These are phyloP conservation scores for Branchinecta lynchi DNA, from an alignment of 1,140 invertebrate genomes.

Conservation along the genomic window DNA sequence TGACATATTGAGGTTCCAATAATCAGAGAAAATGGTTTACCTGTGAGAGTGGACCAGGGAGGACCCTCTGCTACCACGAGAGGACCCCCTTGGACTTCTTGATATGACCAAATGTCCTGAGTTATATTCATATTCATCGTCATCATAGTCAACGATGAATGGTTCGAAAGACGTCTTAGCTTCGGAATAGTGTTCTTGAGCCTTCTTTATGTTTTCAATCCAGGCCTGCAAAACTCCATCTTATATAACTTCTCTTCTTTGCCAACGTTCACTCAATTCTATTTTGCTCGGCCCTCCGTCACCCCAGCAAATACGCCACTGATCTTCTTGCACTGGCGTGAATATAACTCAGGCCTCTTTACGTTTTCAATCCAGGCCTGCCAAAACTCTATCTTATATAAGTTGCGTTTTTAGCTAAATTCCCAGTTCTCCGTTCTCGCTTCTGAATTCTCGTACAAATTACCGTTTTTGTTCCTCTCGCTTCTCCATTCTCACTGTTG, in stretches of 20 bases:
- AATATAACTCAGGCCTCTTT: slow-evolving; percentile 43
- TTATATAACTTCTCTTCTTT: too few species aligned
- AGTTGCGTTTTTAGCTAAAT: too few species aligned
- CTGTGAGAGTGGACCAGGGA: slow-evolving; percentile 33
- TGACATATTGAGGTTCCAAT: too few species aligned
- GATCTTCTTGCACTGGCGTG: too few species aligned
- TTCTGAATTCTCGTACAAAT: too few species aligned
- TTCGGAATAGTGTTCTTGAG: slow-evolving; percentile 44
- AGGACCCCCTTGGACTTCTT: slow-evolving; percentile 28
- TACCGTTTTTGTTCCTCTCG: too few species aligned
- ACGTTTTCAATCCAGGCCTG: slow-evolving; percentile 47
- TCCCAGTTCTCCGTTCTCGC: too few species aligned
- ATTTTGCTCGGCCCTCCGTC: too few species aligned
- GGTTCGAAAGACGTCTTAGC: slow-evolving; percentile 32
- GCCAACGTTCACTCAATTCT: too few species aligned
- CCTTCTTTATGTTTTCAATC: slow-evolving; percentile 46
- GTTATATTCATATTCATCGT: slow-evolving; percentile 30
- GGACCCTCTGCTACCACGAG: slow-evolving; percentile 28
- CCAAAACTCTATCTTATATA: slow-evolving; percentile 16
- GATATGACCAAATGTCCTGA: slow-evolving; percentile 25
- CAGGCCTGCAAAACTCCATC: slow-evolving; percentile 34
- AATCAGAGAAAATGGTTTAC: slow-evolving; percentile 20
- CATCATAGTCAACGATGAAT: slow-evolving; percentile 26
- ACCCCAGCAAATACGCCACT: too few species aligned
- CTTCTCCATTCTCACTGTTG: too few species aligned